These are phyloP conservation scores for Alligator sinensis DNA, from an alignment of 2,113 vertebrate species.

Conservation along the genomic window DNA sequence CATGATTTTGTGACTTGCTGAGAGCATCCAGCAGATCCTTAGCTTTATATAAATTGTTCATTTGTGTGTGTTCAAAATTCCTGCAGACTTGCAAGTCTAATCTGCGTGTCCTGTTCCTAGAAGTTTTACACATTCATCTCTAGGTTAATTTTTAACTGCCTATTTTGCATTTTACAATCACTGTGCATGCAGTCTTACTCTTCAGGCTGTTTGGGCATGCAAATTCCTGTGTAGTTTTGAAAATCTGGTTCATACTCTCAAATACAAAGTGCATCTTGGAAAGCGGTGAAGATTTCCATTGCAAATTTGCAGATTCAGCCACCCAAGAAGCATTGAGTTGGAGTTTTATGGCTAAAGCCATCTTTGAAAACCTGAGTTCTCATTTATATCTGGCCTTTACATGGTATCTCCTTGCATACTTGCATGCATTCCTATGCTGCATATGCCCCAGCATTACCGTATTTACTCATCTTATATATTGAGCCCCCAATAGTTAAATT, in stretches of 20 bases:
- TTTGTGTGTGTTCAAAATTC: accelerated
- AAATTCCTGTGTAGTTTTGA: accelerated
- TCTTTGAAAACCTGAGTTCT: accelerated
- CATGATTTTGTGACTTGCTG: not conserved
- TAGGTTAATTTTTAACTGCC: not conserved
- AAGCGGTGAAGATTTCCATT: not conserved
- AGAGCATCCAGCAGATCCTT: not conserved
- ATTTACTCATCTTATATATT: no score
- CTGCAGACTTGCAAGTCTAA: accelerated
- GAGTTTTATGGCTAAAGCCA: no score
- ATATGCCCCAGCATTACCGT: accelerated
- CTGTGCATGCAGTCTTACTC: not conserved
- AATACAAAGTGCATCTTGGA: accelerated
- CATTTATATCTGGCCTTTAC: accelerated
- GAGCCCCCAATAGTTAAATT: no score
- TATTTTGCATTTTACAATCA: not conserved
- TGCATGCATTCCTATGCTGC: accelerated
- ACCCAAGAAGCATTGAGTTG: no score
- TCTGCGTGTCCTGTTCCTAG: not conserved
- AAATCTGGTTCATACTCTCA: not conserved
- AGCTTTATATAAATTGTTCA: not conserved
- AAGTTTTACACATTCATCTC: accelerated
- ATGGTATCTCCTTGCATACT: not conserved
- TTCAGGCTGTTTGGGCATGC: not conserved
- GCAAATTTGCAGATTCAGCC: not conserved